Conservation (phyloP, 2,113 vertebrate genomes). For the Madoqua kirkii region DNA sequence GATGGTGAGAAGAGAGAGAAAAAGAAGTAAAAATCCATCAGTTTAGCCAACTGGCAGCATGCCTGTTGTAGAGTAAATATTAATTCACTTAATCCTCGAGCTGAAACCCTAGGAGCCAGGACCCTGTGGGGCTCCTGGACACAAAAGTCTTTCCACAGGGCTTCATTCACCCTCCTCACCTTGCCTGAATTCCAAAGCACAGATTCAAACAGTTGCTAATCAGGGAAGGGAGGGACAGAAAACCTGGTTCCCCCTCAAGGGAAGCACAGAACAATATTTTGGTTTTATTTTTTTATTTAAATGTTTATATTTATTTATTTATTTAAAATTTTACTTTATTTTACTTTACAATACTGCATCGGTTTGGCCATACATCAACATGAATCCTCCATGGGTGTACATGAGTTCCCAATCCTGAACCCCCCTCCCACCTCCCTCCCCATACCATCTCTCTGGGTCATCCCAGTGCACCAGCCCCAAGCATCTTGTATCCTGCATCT, state of each 20-base stretch:
- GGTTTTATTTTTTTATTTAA: neutral
- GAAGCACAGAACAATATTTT: neutral
- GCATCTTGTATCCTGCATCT: too few relatives aligned
- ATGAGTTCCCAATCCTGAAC: too few relatives aligned
- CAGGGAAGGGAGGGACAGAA: neutral
- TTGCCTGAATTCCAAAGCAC: neutral
- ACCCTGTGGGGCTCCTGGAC: neutral
- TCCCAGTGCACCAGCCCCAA: too few relatives aligned
- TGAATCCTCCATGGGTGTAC: too few relatives aligned
- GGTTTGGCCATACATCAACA: too few relatives aligned
- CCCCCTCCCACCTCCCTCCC: too few relatives aligned
- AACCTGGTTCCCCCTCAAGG: neutral
- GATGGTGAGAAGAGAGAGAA: too few relatives aligned
- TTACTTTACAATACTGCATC: too few relatives aligned
- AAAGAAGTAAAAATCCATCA: neutral
- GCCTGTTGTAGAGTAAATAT: too few relatives aligned
- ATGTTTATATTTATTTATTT: too few relatives aligned
- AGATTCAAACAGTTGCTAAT: neutral
- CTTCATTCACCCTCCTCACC: neutral
- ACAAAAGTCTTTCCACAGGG: neutral
- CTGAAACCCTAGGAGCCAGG: neutral
- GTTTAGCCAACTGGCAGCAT: rapidly evolving
- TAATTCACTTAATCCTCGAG: neutral
- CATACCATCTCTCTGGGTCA: too few relatives aligned
- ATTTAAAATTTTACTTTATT: too few relatives aligned